Evolutionary conservation across 2,888 invertebrate genomes (phyloP).

Genomic region (Maniola hyperantus): DNA sequence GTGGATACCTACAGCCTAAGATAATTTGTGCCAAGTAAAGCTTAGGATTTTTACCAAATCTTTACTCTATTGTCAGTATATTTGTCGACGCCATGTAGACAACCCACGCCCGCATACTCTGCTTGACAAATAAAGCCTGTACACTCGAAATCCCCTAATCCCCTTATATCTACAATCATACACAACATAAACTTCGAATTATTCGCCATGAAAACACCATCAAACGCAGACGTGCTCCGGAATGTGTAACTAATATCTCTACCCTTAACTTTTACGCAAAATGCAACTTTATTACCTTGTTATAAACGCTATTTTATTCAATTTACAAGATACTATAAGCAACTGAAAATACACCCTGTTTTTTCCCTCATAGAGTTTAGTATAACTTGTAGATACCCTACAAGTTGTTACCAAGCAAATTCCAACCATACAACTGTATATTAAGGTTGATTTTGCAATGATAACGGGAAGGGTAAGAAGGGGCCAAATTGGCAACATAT

Average conservation of each 20-base stretch:
- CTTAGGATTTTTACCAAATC: not conserved
- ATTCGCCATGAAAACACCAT: slow-evolving; percentile 44
- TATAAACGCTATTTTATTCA: slow-evolving; percentile 27
- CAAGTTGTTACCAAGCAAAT: slow-evolving; percentile 35
- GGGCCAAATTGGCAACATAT: slow-evolving; percentile 75
- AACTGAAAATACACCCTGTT: slow-evolving; percentile 1
- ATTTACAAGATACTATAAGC: slow-evolving; percentile 12
- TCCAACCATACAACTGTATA: slow-evolving; percentile 39
- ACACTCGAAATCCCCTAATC: slow-evolving; percentile 25
- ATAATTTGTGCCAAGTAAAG: no score
- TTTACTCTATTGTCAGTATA: not conserved
- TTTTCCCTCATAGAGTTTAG: not conserved
- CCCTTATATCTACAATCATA: slow-evolving; percentile 36
- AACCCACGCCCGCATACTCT: not conserved
- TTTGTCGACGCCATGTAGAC: not conserved
- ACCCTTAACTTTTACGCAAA: slow-evolving; percentile 27
- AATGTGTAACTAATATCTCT: slow-evolving; percentile 41
- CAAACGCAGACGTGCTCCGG: slow-evolving; percentile 39
- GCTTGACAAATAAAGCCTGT: slow-evolving; percentile 14
- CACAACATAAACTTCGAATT: slow-evolving; percentile 44
- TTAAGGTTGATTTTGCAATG: slow-evolving; percentile 42
- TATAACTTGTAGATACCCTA: not conserved
- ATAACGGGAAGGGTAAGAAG: slow-evolving; percentile 1
- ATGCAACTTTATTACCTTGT: slow-evolving; percentile 31
- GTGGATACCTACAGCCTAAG: no score